Evolutionary conservation across 2,888 invertebrate species (phyloP).

Genomic region (Scaptomyza flava): DNA sequence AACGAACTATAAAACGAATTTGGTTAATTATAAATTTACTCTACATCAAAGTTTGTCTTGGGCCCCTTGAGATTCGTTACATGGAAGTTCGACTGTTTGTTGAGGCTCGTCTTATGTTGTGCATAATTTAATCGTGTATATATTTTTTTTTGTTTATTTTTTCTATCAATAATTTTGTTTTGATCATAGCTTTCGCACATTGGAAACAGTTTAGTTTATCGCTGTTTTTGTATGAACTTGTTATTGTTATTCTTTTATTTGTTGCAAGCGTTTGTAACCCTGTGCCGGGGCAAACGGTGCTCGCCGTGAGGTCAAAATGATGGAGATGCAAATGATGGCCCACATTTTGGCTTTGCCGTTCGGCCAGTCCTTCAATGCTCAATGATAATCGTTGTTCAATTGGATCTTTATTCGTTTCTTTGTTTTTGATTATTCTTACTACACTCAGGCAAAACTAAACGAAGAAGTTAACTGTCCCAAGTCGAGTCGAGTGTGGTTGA

Average conservation of each 20-base stretch:
- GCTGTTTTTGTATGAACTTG: no score
- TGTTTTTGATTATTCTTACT: neutral
- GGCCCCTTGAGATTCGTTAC: no score
- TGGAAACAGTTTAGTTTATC: slow-evolving; percentile 24
- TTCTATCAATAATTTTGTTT: slow-evolving; percentile 62
- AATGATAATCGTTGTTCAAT: neutral
- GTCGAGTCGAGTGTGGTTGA: no score
- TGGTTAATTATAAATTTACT: no score
- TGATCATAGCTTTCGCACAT: slow-evolving; percentile 57
- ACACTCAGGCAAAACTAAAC: neutral
- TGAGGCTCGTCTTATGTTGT: slow-evolving; percentile 29
- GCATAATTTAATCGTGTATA: slow-evolving; percentile 37
- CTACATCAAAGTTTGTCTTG: no score
- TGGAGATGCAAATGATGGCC: slow-evolving; percentile 36
- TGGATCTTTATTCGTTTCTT: neutral
- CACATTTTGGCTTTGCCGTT: slow-evolving; percentile 32
- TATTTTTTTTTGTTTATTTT: slow-evolving; percentile 25
- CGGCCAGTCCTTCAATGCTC: slow-evolving; percentile 40
- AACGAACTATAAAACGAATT: no score
- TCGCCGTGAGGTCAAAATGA: slow-evolving; percentile 52
- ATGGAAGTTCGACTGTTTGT: neutral
- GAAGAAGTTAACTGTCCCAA: no score
- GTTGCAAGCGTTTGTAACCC: slow-evolving; percentile 34
- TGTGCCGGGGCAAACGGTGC: slow-evolving; percentile 47
- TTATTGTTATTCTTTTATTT: neutral